Evolutionary conservation across 2,113 vertebrate genomes (phyloP).

Genomic region (Andinoacara biseriatus): DNA sequence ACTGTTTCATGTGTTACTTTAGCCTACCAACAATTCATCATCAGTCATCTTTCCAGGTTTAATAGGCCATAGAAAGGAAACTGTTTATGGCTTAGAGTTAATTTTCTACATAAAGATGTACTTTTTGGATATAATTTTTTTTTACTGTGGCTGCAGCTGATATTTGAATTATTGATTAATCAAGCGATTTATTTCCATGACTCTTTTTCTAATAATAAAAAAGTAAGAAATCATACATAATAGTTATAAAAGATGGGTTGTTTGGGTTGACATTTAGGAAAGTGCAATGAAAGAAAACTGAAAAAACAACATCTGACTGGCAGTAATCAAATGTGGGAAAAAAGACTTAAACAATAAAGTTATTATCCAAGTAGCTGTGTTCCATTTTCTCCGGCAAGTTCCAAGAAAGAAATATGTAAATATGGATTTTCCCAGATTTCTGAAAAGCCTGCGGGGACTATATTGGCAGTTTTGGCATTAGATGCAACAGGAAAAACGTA

Average conservation of each 20-base stretch:
- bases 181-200: not conserved
- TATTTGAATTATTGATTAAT: not conserved
- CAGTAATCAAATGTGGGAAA: too few relatives aligned
- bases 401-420: too few relatives aligned
- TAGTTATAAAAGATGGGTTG: not conserved
- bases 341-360: too few relatives aligned
- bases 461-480: too few relatives aligned
- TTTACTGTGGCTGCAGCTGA: not conserved
- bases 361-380: not conserved
- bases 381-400: not conserved
- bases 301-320: not conserved
- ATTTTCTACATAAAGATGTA: not conserved
- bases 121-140: not conserved
- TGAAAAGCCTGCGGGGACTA: too few relatives aligned
- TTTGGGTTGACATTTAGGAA: not conserved
- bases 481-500: too few relatives aligned
- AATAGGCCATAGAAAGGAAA: not conserved
- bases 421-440: too few relatives aligned
- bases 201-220: not conserved
- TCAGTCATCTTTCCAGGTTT: not conserved
- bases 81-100: not conserved
- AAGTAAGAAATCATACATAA: not conserved
- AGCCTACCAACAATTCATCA: not conserved
- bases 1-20: slow-evolving; percentile 24
- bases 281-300: not conserved